A percentile compares a stretch with the other conserved stretches of the same genome.
Evolutionary conservation across 2,888 invertebrate genomes (phyloP).

Genomic region (Muschampia plurimacula): DNA sequence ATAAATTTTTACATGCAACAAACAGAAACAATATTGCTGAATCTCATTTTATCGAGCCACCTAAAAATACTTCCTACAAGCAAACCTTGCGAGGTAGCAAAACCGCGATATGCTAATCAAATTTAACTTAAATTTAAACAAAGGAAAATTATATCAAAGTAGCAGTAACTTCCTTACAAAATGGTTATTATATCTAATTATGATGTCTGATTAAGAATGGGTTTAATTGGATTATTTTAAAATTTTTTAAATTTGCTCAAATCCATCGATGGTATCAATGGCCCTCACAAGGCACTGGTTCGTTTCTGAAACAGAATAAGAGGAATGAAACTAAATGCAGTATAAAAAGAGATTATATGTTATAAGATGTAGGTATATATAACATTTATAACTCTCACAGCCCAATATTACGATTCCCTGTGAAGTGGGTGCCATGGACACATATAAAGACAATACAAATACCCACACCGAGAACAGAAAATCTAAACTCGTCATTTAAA

Average conservation of each 20-base stretch:
- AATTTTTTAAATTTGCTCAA: constrained; percentile 86
- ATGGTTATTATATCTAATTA: not conserved
- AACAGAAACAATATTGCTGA: constrained; percentile 41
- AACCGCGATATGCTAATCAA: not conserved
- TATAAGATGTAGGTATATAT: too few relatives aligned
- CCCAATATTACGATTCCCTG: too few relatives aligned
- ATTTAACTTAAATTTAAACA: not conserved
- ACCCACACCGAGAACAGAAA: too few relatives aligned
- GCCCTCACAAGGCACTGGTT: constrained; percentile 86
- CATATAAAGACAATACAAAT: too few relatives aligned
- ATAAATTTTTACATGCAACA: not conserved
- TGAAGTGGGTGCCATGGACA: too few relatives aligned
- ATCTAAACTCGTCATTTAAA: too few relatives aligned
- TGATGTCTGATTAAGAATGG: too few relatives aligned
- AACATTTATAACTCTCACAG: too few relatives aligned
- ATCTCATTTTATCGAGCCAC: constrained; percentile 46
- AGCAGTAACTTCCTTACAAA: not conserved
- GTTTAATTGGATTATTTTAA: not conserved
- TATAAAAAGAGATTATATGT: too few relatives aligned
- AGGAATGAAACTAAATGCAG: not conserved
- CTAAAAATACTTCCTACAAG: not conserved
- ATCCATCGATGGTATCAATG: constrained; percentile 86
- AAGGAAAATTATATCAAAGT: not conserved
- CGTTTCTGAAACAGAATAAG: constrained; percentile 84
- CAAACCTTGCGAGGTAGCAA: not conserved